These are phyloP conservation scores for Columba guinea DNA, from an alignment of 2,797 vertebrate genomes.

Conservation along the genomic window DNA sequence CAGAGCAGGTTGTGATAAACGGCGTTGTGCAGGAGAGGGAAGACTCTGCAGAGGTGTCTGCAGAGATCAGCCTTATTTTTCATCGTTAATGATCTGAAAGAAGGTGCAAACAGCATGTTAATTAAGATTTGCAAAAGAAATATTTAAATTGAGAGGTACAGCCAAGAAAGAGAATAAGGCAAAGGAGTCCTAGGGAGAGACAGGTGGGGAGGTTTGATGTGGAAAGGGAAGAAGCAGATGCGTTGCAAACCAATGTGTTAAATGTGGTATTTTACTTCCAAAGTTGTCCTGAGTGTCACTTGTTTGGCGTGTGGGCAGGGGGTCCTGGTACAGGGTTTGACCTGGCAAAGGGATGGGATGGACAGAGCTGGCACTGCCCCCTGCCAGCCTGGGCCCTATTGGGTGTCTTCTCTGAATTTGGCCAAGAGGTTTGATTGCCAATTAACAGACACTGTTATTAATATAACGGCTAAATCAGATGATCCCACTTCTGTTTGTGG, in stretches of 20 bases:
- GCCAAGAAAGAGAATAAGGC: neutral
- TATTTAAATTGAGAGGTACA: neutral
- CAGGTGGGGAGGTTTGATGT: neutral
- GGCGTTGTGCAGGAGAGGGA: neutral
- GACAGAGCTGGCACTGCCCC: neutral
- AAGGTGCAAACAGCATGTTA: conserved; percentile 13
- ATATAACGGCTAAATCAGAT: rapidly evolving
- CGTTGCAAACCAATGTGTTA: rapidly evolving
- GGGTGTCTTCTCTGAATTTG: neutral
- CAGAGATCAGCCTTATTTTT: conserved; percentile 7
- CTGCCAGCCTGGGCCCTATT: rapidly evolving
- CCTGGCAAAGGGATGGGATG: neutral
- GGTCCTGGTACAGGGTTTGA: neutral
- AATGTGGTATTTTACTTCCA: neutral
- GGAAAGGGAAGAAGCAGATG: neutral
- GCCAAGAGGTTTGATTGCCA: neutral
- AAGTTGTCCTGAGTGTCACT: rapidly evolving
- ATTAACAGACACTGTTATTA: neutral
- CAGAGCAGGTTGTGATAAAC: neutral
- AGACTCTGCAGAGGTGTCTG: neutral
- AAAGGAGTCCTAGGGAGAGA: neutral
- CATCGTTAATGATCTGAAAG: conserved; percentile 1
- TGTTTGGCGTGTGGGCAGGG: rapidly evolving
- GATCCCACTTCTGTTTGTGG: neutral
- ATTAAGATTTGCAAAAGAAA: neutral